Evolutionary conservation across 35 echinoderm and acorn worm genomes (phyloP).

Genomic region (Ophiothrix spiculata): DNA sequence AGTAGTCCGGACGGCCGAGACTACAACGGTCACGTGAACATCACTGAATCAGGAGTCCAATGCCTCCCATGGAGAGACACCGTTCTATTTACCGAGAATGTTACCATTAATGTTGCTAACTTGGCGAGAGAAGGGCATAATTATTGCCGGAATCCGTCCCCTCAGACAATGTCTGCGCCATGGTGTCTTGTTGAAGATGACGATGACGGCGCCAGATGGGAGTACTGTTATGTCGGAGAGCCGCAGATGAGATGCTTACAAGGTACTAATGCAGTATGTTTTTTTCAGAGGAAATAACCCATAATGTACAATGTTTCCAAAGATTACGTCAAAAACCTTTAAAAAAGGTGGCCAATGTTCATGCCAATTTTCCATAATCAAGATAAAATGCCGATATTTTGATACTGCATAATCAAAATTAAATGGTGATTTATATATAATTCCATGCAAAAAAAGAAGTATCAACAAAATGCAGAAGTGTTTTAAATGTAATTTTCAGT

Average conservation of each 20-base stretch:
- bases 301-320: too few species aligned
- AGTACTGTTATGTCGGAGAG: conserved; percentile 29
- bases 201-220: conserved; percentile 11
- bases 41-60: conserved; percentile 3
- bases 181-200: conserved; percentile 16
- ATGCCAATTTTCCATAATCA: too few species aligned
- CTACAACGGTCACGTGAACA: conserved; percentile 17
- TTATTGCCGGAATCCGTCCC: conserved; percentile 17
- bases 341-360: too few species aligned
- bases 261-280: too few species aligned
- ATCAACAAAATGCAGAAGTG: too few species aligned
- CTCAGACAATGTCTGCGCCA: background rate
- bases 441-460: too few species aligned
- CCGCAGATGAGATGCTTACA: conserved; percentile 15
- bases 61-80: conserved; percentile 10
- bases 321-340: too few species aligned
- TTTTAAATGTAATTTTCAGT: too few species aligned
- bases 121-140: conserved; percentile 4
- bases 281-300: too few species aligned
- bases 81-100: background rate
- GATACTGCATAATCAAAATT: too few species aligned
- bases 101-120: background rate
- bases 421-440: too few species aligned
- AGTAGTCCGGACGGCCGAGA: background rate
- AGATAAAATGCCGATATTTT: too few species aligned